Evolutionary conservation across 2,797 vertebrate species (phyloP), one percentile per base, ranked within the genome.

Genomic region (Hyperoplus lanceolatus): DNA sequence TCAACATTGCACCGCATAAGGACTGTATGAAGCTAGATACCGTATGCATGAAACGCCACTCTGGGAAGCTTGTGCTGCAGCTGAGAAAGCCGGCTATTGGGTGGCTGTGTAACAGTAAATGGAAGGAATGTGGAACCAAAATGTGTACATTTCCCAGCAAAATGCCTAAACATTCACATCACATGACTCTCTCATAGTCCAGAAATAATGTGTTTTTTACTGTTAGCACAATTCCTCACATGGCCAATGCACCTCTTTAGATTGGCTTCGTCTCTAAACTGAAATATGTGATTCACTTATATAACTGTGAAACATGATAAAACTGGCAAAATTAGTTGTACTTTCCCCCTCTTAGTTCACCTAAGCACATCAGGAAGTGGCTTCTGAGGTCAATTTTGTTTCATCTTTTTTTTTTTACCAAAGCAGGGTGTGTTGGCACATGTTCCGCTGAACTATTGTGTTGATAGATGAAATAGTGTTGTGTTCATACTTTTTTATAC

Each of bases 121-220:
- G 50, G 15, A 46, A 71, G 79, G 79, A 78, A 82, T 80, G 73
- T 63, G 63, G 21, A 75, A 78, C 66, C 48, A 62, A 21, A 49
- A 57, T 48, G 43, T 55, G 18, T 64, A 71, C 18, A 58, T 80
- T 72, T 80, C 18, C 49, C 48, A 48, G 29, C 60, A 38, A 82
- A 76, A 77, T 64, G 6, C 45, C 21, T 55, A 50, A 67, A 13
- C 42, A 29, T 29, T 29, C 29, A 29, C 29, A 66, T 15, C 41
- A 49, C 67, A 51, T 57, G 29, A 8, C 29, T 9, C 41, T 63
- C 18, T 66, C 16, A 58, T 21, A 59, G 54, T 53, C 13, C 8
- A 49, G 45, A 48, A 29, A 55, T 45, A 39, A 4, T 48, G 14
- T 70, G 58, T 56, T 70, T 75, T 61, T 60, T 63, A 18, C 57